phyloP scores from a whole-genome alignment of 2,113 vertebrate genomes.

The Clarias magur region DNA sequence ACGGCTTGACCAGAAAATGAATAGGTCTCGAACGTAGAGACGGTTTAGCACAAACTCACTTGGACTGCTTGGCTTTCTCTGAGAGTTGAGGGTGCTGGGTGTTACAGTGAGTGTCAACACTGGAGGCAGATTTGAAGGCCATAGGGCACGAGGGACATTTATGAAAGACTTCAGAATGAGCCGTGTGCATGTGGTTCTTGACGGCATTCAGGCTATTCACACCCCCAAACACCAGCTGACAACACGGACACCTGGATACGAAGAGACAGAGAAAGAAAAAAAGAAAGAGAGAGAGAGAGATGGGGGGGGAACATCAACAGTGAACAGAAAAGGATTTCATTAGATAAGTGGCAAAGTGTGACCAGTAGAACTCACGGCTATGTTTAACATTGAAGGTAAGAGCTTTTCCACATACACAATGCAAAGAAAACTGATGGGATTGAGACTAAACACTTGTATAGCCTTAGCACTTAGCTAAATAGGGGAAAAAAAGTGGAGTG shows the following conservation, averaged over 20 bases:
- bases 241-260: constrained; percentile 86
- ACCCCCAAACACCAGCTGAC: constrained; percentile 90
- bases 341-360: neutral
- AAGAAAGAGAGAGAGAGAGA: neutral
- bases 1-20: neutral
- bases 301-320: neutral
- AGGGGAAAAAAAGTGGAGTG: no score
- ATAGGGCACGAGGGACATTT: constrained; percentile 96
- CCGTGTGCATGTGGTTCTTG: constrained; percentile 92
- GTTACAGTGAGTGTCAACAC: constrained; percentile 84
- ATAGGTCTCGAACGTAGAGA: neutral
- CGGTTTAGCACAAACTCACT: constrained; percentile 5
- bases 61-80: constrained; percentile 81
- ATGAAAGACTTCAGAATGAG: constrained; percentile 95
- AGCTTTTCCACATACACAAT: no score
- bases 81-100: constrained; percentile 82
- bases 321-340: neutral
- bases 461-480: no score
- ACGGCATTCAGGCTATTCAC: constrained; percentile 89
- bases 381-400: no score
- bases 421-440: no score
- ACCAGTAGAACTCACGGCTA: no score
- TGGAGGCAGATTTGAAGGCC: constrained; percentile 93
- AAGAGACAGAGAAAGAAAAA: neutral
- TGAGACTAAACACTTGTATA: no score